A percentile compares a stretch with the other conserved stretches of the same genome.
These are phyloP conservation scores for Phaonia tiefii DNA, from an alignment of 2,888 invertebrate genomes.

Conservation along the genomic window DNA sequence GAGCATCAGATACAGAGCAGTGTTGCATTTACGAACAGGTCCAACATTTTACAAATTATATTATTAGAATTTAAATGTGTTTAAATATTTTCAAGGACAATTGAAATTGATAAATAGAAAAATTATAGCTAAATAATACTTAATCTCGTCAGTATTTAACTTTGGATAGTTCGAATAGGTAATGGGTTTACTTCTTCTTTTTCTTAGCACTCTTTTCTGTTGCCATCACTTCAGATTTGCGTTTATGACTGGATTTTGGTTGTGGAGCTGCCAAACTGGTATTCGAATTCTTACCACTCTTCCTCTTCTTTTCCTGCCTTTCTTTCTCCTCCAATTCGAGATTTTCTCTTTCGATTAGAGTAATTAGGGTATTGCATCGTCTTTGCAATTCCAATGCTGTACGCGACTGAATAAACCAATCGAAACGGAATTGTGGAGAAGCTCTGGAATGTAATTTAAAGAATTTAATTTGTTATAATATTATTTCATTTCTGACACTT, in stretches of 20 bases:
- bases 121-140: no score
- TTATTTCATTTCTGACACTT: no score
- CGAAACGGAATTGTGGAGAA: slow-evolving; percentile 95
- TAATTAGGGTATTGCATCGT: slow-evolving; percentile 98
- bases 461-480: no score
- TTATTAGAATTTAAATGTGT: no score
- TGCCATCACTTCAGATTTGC: slow-evolving; percentile 84
- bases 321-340: slow-evolving; percentile 98
- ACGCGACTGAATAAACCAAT: slow-evolving; percentile 99
- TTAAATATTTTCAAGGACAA: no score
- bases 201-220: slow-evolving; percentile 80
- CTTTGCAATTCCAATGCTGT: slow-evolving; percentile 98
- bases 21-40: no score
- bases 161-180: no score
- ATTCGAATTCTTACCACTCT: slow-evolving; percentile 81
- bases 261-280: slow-evolving; percentile 81
- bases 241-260: slow-evolving; percentile 84
- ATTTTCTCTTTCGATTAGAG: slow-evolving; percentile 98
- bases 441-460: slow-evolving; percentile 82
- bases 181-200: slow-evolving; percentile 79
- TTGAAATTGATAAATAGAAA: no score
- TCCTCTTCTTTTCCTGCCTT: slow-evolving; percentile 93
- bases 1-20: no score
- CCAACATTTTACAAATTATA: no score
- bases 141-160: no score